Evolutionary conservation across 2,113 vertebrate genomes (phyloP), one percentile per base, ranked within the genome.

Genomic region (Candoia aspera): DNA sequence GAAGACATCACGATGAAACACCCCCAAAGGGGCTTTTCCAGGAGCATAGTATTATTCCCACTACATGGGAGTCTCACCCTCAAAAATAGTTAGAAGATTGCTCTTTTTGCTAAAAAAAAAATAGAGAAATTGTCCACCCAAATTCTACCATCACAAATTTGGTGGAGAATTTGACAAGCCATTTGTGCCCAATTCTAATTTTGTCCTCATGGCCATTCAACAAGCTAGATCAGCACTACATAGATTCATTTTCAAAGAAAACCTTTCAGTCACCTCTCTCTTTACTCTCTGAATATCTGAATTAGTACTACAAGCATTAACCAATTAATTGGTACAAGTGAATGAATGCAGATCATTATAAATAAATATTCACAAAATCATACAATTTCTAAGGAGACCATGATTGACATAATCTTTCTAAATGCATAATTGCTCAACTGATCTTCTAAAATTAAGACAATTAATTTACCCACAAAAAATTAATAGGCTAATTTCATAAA

Each of bases 361-460:
- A 85, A 85, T 60, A 90, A 91, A 91, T 91, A 91, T 86, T 91
- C 58, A 86, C 42, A 62, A 62, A 85, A 62, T 79, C 33, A 79
- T 85, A 86, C 12, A 26, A 19, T 21, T 23, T 86, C 42, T 91
- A 86, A 86, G 53, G 58, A 33, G 58, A 86, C 33, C 6, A 85
- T 37, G 19, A 42, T 42, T 42, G 42, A 62, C 53, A 91, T 84
- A 49, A 62, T 91, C 42, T 90, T n/a, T 83, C 53, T 62, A 91
- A 64, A 33, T 54, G 83, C 58, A 37, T 54, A 86, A 26, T 91
- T 58, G 62, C 62, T 91, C 9, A 84, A 86, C 49, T 91, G 59
- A 86, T 91, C 46, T 60, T 91, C 15, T 85, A 62, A 86, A 91
- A 85, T 86, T 85, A 54, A 91, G 58, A 62, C 15, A 60, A 91